A percentile compares a stretch with the other conserved stretches of the same genome.
Conservation (phyloP, 1,140 invertebrate genomes). For the Platyura marginata region DNA sequence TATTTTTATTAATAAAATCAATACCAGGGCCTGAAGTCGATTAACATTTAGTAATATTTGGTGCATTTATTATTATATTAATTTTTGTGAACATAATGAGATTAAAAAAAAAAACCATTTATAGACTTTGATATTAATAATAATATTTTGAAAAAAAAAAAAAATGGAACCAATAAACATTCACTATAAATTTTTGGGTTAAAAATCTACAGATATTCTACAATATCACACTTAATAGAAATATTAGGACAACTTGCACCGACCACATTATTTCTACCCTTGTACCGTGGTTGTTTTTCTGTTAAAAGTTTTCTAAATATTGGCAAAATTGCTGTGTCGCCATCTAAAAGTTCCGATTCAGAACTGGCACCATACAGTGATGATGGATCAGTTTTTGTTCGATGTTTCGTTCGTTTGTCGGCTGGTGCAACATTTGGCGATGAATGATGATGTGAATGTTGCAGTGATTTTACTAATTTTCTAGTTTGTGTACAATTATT, state of each 20-base stretch:
- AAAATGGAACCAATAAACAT: neutral
- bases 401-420: slow-evolving; percentile 18
- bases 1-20: too few species aligned
- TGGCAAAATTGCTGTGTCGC: slow-evolving; percentile 61
- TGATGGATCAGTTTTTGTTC: slow-evolving; percentile 17
- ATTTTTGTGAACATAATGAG: too few species aligned
- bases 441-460: slow-evolving; percentile 22
- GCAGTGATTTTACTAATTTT: slow-evolving; percentile 17
- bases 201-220: slow-evolving; percentile 65
- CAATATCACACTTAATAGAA: slow-evolving; percentile 89
- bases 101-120: too few species aligned
- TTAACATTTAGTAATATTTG: too few species aligned
- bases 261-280: slow-evolving; percentile 17
- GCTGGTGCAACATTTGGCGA: slow-evolving; percentile 22
- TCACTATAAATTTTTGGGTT: neutral
- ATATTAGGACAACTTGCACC: slow-evolving; percentile 84
- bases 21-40: too few species aligned
- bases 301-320: slow-evolving; percentile 80
- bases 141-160: neutral
- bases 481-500: slow-evolving; percentile 15
- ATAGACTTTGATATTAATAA: too few species aligned
- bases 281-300: slow-evolving; percentile 35
- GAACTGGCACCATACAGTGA: slow-evolving; percentile 62
- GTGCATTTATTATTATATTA: too few species aligned
- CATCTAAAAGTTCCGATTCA: slow-evolving; percentile 59